phyloP scores from a whole-genome alignment of 2,797 vertebrate species.

The Halcyon chelicuti region DNA sequence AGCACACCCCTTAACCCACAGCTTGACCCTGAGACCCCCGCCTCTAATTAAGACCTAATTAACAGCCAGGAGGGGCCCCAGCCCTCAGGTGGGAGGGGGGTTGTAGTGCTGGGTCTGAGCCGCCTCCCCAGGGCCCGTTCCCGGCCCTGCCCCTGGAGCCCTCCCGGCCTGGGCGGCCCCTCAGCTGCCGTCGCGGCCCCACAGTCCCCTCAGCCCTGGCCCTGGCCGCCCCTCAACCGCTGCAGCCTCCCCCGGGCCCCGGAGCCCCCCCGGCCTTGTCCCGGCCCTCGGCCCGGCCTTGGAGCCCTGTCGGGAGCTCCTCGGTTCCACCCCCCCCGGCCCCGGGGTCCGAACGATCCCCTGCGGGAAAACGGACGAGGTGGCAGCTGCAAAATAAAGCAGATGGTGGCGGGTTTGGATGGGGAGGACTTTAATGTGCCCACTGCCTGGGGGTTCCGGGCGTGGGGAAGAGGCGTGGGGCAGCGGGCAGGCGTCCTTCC shows the following conservation, averaged over 20 bases:
- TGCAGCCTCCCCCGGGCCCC: neutral
- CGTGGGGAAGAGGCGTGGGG: accelerated
- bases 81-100: accelerated
- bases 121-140: too few species aligned
- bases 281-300: too few species aligned
- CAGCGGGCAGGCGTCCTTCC: accelerated
- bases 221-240: too few species aligned
- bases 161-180: accelerated
- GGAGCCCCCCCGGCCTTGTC: too few species aligned
- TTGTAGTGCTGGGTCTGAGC: neutral
- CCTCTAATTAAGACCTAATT: neutral
- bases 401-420: neutral
- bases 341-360: accelerated
- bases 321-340: too few species aligned
- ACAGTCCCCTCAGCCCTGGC: neutral
- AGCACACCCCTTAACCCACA: accelerated
- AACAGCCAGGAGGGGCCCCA: neutral
- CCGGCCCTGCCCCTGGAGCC: neutral
- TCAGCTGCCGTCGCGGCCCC: too few species aligned
- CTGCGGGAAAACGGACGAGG: accelerated
- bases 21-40: accelerated
- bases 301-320: too few species aligned
- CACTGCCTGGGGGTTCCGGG: accelerated
- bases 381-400: accelerated
- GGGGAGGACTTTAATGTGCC: conserved; percentile 20